phyloP scores from a whole-genome alignment of 1,140 invertebrate genomes.

The Macrocentrus cingulum region DNA sequence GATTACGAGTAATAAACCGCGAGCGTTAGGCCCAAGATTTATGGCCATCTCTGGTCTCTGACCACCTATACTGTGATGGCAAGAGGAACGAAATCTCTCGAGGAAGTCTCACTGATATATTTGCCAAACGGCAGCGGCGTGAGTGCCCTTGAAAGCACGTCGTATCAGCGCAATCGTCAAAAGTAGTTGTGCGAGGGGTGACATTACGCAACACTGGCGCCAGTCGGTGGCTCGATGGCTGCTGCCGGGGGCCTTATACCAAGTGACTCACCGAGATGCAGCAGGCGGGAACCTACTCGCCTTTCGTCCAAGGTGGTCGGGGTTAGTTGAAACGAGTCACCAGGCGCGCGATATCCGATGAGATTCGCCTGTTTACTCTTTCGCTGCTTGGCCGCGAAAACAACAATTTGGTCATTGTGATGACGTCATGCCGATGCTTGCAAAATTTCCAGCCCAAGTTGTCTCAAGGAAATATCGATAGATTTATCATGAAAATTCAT shows the following conservation, averaged over 20 bases:
- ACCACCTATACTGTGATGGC: slow-evolving; percentile 46
- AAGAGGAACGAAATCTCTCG: too few species aligned
- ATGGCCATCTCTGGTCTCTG: slow-evolving; percentile 44
- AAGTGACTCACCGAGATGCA: slow-evolving; percentile 48
- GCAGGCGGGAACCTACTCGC: slow-evolving; percentile 19
- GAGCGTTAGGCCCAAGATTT: slow-evolving; percentile 56
- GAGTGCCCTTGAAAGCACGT: neutral
- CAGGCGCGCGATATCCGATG: slow-evolving; percentile 3
- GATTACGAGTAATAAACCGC: slow-evolving; percentile 57
- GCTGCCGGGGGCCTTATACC: slow-evolving; percentile 37
- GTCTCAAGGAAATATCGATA: too few species aligned
- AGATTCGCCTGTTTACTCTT: neutral
- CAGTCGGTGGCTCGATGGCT: slow-evolving; percentile 31
- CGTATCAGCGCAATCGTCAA: slow-evolving; percentile 3
- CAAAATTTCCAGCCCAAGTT: too few species aligned
- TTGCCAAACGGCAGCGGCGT: too few species aligned
- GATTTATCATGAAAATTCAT: too few species aligned
- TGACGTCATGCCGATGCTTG: neutral
- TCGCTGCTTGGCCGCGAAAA: neutral
- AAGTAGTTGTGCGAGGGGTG: slow-evolving; percentile 4
- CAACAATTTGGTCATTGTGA: slow-evolving; percentile 9
- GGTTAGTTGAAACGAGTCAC: slow-evolving; percentile 1
- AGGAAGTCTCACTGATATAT: too few species aligned
- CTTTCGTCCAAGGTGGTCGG: slow-evolving; percentile 44
- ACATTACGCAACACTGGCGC: slow-evolving; percentile 51